Evolutionary conservation across 2,113 vertebrate genomes (phyloP).

Genomic region (Echinops telfairi): DNA sequence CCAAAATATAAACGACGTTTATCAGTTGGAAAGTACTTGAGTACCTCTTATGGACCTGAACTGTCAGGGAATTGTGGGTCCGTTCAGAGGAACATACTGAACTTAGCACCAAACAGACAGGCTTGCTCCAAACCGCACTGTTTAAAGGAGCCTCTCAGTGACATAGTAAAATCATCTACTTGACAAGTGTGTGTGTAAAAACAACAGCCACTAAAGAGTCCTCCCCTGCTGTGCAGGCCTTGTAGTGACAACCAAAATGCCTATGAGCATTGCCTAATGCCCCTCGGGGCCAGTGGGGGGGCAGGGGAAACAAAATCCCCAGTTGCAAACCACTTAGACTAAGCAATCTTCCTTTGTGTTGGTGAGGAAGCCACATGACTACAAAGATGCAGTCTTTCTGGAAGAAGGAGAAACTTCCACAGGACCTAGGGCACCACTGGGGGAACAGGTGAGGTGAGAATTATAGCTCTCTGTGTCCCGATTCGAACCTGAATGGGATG

Average conservation of each 20-base stretch:
- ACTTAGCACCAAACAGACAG: not conserved
- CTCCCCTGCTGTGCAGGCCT: not conserved
- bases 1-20: not conserved
- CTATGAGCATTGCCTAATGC: not conserved
- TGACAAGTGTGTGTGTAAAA: not conserved
- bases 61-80: slow-evolving; percentile 15
- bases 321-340: not conserved
- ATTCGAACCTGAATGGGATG: too few species aligned
- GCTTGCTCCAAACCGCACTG: not conserved
- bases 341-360: slow-evolving; percentile 1
- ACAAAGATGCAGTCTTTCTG: not conserved
- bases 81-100: not conserved
- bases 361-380: not conserved
- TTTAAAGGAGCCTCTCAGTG: not conserved
- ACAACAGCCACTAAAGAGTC: not conserved
- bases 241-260: not conserved
- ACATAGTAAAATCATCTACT: not conserved
- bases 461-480: too few species aligned
- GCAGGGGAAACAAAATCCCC: not conserved
- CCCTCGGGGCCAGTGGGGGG: too few species aligned
- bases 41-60: not conserved
- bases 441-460: slow-evolving; percentile 66
- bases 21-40: not conserved
- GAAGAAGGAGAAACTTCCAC: not conserved
- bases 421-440: not conserved